A percentile compares a stretch with the other conserved stretches of the same genome.
Conservation (phyloP, 2,113 vertebrate genomes). For the Hyla sarda region DNA sequence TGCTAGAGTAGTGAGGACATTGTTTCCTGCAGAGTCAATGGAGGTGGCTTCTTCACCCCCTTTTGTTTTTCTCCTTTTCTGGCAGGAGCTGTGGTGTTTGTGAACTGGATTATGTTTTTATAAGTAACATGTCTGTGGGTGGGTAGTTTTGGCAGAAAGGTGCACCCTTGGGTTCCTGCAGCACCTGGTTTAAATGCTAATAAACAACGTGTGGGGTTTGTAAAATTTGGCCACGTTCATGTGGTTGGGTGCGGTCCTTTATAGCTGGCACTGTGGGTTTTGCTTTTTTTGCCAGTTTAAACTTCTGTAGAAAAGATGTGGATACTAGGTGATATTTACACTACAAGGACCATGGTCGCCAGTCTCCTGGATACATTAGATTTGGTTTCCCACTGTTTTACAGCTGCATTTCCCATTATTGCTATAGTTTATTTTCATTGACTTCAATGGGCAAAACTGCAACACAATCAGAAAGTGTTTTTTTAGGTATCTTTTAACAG, state of each 20-base stretch:
- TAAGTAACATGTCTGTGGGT: constrained; percentile 16
- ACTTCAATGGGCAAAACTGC: too few relatives aligned
- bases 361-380: neutral
- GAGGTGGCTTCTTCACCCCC: neutral
- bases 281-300: neutral
- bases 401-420: too few relatives aligned
- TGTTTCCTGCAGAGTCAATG: neutral
- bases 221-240: neutral
- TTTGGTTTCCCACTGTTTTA: too few relatives aligned
- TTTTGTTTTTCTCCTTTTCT: neutral
- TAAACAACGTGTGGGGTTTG: constrained; percentile 16
- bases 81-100: neutral
- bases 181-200: constrained; percentile 36
- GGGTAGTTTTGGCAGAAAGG: constrained; percentile 39
- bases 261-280: neutral
- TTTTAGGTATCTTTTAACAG: too few relatives aligned
- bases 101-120: neutral
- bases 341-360: neutral
- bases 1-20: neutral
- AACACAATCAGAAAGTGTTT: too few relatives aligned
- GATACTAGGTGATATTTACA: neutral
- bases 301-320: neutral
- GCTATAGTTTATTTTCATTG: too few relatives aligned
- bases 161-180: constrained; percentile 1
- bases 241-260: neutral